These are phyloP conservation scores for Zygogramma bicolorata DNA, from an alignment of 2,888 invertebrate species.

Conservation along the genomic window DNA sequence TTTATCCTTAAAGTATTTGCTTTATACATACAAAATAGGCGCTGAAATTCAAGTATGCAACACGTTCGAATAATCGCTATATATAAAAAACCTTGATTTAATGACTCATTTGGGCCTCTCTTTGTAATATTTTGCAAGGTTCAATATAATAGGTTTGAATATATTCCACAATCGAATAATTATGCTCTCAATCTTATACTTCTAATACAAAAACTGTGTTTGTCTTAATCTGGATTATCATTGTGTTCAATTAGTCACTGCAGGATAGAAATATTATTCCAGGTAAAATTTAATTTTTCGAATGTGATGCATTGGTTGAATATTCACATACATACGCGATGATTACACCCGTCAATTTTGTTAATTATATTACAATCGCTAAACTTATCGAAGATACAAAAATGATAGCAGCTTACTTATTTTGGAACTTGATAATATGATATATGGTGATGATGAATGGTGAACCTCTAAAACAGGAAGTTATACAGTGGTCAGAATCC, in stretches of 20 bases:
- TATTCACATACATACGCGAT: conserved; percentile 37
- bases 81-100: too few relatives aligned
- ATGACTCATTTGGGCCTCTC: too few relatives aligned
- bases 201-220: too few relatives aligned
- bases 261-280: too few relatives aligned
- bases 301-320: conserved; percentile 31
- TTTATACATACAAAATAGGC: conserved; percentile 59
- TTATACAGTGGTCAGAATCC: conserved; percentile 5
- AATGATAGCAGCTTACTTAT: conserved; percentile 57
- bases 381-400: conserved; percentile 48
- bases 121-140: too few relatives aligned
- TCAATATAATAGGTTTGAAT: too few relatives aligned
- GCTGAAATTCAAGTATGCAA: conserved; percentile 43
- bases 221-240: too few relatives aligned
- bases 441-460: conserved; percentile 27
- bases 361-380: conserved; percentile 45
- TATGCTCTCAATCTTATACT: too few relatives aligned
- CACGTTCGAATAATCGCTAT: conserved; percentile 30
- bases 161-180: too few relatives aligned
- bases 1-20: conserved; percentile 54
- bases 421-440: conserved; percentile 24
- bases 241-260: too few relatives aligned
- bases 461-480: conserved; percentile 16
- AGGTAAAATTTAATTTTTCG: too few relatives aligned
- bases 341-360: conserved; percentile 31